A percentile compares a stretch with the other conserved stretches of the same genome.
These are phyloP conservation scores for Phyllostomus discolor DNA, from an alignment of 2,113 vertebrate species.

Conservation along the genomic window DNA sequence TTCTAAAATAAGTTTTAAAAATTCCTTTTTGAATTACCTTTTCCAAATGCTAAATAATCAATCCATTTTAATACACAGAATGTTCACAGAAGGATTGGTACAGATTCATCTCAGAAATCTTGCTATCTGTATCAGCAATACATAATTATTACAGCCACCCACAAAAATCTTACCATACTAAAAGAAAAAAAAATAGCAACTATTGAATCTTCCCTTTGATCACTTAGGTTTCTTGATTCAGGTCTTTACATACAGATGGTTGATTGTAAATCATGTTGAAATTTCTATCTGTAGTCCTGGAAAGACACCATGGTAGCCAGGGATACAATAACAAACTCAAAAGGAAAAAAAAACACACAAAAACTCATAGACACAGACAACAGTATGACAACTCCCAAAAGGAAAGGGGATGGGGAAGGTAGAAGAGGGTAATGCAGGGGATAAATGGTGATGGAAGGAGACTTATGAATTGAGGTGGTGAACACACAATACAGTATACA, in stretches of 20 bases:
- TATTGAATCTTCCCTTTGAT: constrained; percentile 3
- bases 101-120: background rate
- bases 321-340: background rate
- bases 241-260: background rate
- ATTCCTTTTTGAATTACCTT: background rate
- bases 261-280: background rate
- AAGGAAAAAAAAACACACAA: background rate
- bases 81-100: constrained; percentile 18
- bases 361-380: background rate
- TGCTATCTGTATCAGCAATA: background rate
- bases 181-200: background rate
- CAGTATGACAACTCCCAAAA: background rate
- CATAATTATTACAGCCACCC: constrained; percentile 8
- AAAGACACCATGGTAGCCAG: background rate
- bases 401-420: background rate
- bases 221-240: background rate
- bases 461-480: background rate
- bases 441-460: background rate
- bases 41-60: constrained; percentile 29
- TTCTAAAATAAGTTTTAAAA: constrained; percentile 31
- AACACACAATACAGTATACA: background rate
- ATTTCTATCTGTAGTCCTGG: background rate
- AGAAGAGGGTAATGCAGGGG: background rate
- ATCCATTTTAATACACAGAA: constrained; percentile 24
- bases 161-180: background rate